Conservation (phyloP, 2,797 vertebrate species). For the Valencia hispanica region DNA sequence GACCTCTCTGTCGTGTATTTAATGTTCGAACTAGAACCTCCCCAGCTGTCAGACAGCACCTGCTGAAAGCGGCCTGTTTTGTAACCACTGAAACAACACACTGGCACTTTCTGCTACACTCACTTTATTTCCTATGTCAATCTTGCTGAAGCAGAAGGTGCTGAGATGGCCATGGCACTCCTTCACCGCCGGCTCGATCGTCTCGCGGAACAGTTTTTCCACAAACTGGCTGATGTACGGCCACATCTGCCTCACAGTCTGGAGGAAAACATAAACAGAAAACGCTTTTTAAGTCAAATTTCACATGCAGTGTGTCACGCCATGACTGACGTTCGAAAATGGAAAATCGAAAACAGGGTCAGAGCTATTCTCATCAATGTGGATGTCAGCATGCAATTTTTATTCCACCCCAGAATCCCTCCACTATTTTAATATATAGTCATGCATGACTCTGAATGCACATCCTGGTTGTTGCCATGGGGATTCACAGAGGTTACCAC, state of each 20-base stretch:
- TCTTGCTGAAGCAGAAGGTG: slow-evolving; percentile 95
- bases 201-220: slow-evolving; percentile 93
- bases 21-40: slow-evolving; percentile 28
- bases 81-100: slow-evolving; percentile 27
- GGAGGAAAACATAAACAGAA: slow-evolving; percentile 15
- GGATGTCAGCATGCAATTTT: slow-evolving; percentile 22
- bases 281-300: not conserved
- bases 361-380: slow-evolving; percentile 14
- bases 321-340: slow-evolving; percentile 30
- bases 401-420: not conserved
- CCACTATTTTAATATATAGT: slow-evolving; percentile 3
- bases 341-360: slow-evolving; percentile 27
- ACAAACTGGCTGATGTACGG: slow-evolving; percentile 95
- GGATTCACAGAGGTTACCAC: slow-evolving; percentile 33
- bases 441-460: slow-evolving; percentile 28
- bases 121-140: slow-evolving; percentile 93
- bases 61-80: slow-evolving; percentile 44
- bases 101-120: slow-evolving; percentile 40
- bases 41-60: slow-evolving; percentile 54
- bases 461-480: slow-evolving; percentile 47
- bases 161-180: slow-evolving; percentile 90
- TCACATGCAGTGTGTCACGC: not conserved
- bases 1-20: slow-evolving; percentile 21
- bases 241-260: slow-evolving; percentile 99
- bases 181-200: slow-evolving; percentile 93